phyloP scores from a whole-genome alignment of 2,113 vertebrate species.

The Leuciscus idus region DNA sequence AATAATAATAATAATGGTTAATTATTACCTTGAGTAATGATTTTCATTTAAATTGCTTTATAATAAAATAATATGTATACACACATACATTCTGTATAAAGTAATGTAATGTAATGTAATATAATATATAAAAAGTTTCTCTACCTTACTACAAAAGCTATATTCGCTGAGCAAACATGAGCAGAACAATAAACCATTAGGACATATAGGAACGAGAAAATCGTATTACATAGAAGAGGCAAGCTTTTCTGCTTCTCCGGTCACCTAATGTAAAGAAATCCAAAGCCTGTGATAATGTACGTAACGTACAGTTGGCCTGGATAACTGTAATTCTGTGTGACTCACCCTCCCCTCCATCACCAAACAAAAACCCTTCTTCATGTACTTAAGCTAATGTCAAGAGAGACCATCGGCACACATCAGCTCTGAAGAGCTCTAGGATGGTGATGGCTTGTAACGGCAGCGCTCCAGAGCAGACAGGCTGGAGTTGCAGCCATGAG shows the following conservation, averaged over 20 bases:
- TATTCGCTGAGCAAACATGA: not conserved
- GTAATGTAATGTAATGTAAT: not conserved
- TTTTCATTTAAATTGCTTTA: no score
- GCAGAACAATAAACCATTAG: not conserved
- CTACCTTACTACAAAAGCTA: not conserved
- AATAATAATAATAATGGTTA: no score
- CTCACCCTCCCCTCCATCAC: constrained; percentile 3
- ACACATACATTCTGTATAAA: not conserved
- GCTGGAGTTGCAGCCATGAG: constrained; percentile 11
- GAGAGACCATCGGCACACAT: constrained; percentile 21
- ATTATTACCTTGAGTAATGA: no score
- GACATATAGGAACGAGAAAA: not conserved
- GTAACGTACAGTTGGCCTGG: not conserved
- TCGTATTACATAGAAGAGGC: not conserved
- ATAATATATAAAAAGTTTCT: not conserved
- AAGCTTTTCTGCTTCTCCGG: not conserved
- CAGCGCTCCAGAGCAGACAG: constrained; percentile 18
- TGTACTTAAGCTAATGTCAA: constrained; percentile 12
- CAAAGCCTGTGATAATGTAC: not conserved
- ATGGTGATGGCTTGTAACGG: not conserved
- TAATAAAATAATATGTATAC: no score
- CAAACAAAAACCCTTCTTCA: constrained; percentile 24
- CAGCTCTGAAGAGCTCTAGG: constrained; percentile 7
- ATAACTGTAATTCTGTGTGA: constrained; percentile 17
- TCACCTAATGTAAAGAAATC: not conserved